Base-by-base conservation (phyloP, 2,797 vertebrate species). In the Catostomus latipinnis region DNA sequence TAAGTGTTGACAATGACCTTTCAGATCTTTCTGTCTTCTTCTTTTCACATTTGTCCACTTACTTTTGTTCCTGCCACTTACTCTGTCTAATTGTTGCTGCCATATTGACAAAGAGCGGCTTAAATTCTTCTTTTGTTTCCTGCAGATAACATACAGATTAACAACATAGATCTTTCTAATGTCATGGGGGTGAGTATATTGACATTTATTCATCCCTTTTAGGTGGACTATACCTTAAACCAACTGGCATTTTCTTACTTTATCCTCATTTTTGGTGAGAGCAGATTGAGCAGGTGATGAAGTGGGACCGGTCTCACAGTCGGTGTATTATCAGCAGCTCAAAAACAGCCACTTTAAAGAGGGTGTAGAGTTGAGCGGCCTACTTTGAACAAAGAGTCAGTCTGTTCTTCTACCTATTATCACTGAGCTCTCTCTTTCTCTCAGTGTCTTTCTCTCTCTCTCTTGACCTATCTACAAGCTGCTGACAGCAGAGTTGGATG, bases 1-100 rank as follows among this genome's bases (percentile, higher is more conserved):
- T 75, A 84, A 81, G 77, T 70, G 72, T 74, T 60, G 14, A 82
- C 67, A 76, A 56, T 84, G 48, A 16, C 78, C 63, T 71, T 66
- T 62, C 45, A 63, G 12, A 14, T n/a, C 57, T 71, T 65, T 54
- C 16, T 78, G 56, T 10, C 60, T 71, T 46, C 49, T 56, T 6
- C 49, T 53, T 2, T 62, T 53, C 34, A 13, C 43, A 9, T 14
- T 22, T 8, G 34, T 58, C 67, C 34, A 10, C 6, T 6, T 63
- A n/a, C 34, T 70, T 62, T 22, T 12, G 11, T 70, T 62, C 66
- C 76, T 50, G n/a, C 1, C 22, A 18, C 43, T 34, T 70, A 22
- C 34, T 46, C 34, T 45, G 7, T 57, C 52, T 16, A 49, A 34
- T 34, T 34, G 2, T 34, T 34, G 34, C 34, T 34, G 34, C 34